Evolutionary conservation across 1,140 invertebrate genomes (phyloP).

Genomic region (Semibalanus balanoides): DNA sequence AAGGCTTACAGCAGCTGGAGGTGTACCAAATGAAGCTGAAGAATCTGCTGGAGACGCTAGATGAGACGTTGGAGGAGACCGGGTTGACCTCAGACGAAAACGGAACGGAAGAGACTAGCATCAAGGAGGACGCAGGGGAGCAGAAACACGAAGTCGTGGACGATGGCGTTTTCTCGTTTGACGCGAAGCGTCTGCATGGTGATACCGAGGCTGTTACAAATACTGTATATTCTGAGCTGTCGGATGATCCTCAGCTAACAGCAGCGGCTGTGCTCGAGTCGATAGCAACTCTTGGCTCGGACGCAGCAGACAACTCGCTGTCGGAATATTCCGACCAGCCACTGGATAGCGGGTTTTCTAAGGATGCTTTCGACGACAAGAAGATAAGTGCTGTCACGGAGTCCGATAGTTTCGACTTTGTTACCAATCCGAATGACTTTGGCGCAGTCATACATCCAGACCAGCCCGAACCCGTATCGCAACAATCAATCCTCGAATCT

Average conservation of each 20-base stretch:
- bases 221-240: neutral
- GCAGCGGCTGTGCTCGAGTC: neutral
- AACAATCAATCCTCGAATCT: neutral
- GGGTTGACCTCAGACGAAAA: too few species aligned
- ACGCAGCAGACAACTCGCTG: neutral
- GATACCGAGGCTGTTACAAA: neutral
- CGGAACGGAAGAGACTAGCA: too few species aligned
- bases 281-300: neutral
- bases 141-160: neutral
- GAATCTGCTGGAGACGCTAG: neutral
- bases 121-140: neutral
- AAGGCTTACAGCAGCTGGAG: neutral
- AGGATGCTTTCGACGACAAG: too few species aligned
- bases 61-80: neutral
- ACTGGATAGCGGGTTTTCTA: neutral
- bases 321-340: neutral
- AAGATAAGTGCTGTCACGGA: neutral
- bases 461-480: neutral
- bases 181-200: neutral
- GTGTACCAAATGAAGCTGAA: neutral
- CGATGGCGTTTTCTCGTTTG: neutral
- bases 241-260: neutral
- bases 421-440: neutral
- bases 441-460: neutral
- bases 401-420: too few species aligned